Percentiles rank a stretch among this genome's conserved stretches.
phyloP scores from a whole-genome alignment of 1,140 invertebrate species.

The Cherax quadricarinatus region DNA sequence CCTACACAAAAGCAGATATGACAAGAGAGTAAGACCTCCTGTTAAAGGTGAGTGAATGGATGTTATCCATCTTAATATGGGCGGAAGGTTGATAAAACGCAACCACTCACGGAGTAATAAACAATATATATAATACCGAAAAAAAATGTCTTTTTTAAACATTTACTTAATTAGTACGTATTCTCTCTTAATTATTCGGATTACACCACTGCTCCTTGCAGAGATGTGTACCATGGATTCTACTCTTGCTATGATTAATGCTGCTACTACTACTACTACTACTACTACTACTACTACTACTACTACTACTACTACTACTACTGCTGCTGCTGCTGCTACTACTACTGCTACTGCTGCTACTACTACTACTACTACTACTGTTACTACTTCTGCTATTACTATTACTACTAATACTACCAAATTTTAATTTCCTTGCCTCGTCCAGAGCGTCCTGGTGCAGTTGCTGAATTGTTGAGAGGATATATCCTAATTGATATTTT shows the following conservation, averaged over 20 bases:
- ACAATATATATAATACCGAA: too few species aligned
- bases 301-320: background rate
- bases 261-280: background rate
- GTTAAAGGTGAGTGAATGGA: conserved; percentile 70
- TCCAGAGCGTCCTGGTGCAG: too few species aligned
- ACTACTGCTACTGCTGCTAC: background rate
- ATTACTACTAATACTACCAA: background rate
- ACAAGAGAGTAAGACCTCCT: conserved; percentile 75
- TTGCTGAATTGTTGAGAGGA: too few species aligned
- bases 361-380: background rate
- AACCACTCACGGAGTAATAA: too few species aligned
- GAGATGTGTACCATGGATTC: background rate
- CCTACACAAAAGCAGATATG: conserved; percentile 75
- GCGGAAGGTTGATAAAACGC: too few species aligned
- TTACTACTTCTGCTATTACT: background rate
- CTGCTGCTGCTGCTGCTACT: background rate
- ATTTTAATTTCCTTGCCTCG: background rate
- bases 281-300: background rate
- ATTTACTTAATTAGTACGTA: too few species aligned
- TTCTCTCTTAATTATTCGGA: background rate
- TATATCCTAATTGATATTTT: too few species aligned
- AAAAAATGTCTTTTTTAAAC: too few species aligned
- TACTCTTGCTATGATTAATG: background rate
- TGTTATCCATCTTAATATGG: too few species aligned
- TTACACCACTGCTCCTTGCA: background rate